phyloP scores from a whole-genome alignment of 2,113 vertebrate species.

The Lycaon pictus region DNA sequence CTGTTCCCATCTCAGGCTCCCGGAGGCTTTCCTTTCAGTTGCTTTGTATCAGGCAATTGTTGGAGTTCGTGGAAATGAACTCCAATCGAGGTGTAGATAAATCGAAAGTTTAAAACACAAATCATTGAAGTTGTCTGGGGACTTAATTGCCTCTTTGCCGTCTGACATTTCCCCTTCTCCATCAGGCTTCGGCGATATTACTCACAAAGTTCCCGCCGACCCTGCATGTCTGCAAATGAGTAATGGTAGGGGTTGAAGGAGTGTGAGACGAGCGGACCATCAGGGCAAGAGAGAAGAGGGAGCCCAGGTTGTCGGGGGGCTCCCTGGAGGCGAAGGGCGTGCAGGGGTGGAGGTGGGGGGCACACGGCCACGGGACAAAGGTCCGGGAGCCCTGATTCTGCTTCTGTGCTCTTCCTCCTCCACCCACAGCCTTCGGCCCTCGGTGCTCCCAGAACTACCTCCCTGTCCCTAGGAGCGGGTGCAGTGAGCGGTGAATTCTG shows the following conservation, averaged over 20 bases:
- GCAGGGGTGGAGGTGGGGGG: no score
- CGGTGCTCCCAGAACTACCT: fast-evolving
- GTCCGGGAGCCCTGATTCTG: fast-evolving
- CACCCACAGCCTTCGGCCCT: fast-evolving
- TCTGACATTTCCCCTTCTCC: not conserved
- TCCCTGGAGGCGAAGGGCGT: fast-evolving
- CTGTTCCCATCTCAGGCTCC: conserved; percentile 53
- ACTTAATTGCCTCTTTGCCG: conserved; percentile 7
- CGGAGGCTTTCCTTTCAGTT: conserved; percentile 37
- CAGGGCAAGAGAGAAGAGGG: not conserved
- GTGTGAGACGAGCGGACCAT: fast-evolving
- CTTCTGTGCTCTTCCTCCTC: fast-evolving
- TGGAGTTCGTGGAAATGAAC: not conserved
- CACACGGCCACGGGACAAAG: fast-evolving
- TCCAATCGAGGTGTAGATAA: conserved; percentile 21
- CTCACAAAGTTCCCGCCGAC: not conserved
- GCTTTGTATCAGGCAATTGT: conserved; percentile 14
- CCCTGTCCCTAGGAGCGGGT: fast-evolving
- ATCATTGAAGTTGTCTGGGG: conserved; percentile 54
- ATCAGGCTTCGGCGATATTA: not conserved
- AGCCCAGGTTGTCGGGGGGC: fast-evolving
- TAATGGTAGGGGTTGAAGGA: fast-evolving
- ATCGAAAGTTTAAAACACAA: conserved; percentile 54
- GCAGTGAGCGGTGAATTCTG: fast-evolving
- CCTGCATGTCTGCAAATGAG: not conserved